Conservation (phyloP, 2,113 vertebrate genomes). For the Shinisaurus crocodilurus region DNA sequence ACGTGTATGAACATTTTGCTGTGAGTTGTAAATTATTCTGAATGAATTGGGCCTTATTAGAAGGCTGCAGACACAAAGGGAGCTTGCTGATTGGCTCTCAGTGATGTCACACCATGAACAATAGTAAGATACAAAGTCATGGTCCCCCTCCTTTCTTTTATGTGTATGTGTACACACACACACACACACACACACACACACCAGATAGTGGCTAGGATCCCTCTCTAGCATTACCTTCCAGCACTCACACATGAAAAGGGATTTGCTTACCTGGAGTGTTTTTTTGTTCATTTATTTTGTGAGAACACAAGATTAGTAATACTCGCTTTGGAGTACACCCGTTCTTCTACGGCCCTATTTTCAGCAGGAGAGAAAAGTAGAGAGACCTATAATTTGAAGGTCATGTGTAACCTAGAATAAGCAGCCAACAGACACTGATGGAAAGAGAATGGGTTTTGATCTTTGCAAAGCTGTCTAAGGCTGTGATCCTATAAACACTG, state of each 20-base stretch:
- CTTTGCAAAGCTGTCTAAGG: background rate
- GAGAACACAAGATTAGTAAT: constrained; percentile 50
- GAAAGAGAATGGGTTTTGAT: constrained; percentile 8
- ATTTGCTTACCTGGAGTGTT: constrained; percentile 31
- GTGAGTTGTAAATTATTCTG: constrained; percentile 60
- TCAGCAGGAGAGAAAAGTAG: constrained; percentile 18
- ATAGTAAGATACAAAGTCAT: constrained; percentile 38
- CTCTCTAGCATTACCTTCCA: constrained; percentile 30
- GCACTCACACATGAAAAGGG: background rate
- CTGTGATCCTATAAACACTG: background rate
- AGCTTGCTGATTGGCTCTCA: constrained; percentile 66
- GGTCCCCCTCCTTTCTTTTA: constrained; percentile 3
- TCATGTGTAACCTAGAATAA: constrained; percentile 12
- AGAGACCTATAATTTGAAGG: constrained; percentile 21
- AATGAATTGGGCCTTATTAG: constrained; percentile 70
- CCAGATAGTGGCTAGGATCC: background rate
- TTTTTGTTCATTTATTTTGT: constrained; percentile 54
- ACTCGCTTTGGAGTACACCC: constrained; percentile 44
- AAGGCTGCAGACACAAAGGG: constrained; percentile 70
- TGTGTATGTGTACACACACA: background rate
- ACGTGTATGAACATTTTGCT: background rate
- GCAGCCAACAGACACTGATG: background rate
- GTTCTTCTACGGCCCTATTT: constrained; percentile 7
- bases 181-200: background rate
- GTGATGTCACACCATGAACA: constrained; percentile 73